Base-by-base conservation (phyloP, 1,140 invertebrate species). In the Notospermus geniculatus region DNA sequence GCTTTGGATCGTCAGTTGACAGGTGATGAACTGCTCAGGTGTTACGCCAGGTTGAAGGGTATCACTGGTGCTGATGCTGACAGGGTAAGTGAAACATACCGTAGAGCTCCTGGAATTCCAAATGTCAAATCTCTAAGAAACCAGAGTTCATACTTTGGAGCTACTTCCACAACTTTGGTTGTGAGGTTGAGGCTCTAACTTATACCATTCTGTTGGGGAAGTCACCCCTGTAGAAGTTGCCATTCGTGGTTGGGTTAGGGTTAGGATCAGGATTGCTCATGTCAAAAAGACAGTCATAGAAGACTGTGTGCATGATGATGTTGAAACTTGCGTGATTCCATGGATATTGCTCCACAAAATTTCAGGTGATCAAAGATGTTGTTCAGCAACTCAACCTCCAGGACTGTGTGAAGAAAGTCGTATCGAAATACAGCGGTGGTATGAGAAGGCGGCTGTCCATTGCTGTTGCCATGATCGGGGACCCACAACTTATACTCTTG, bases 1-100 rank as follows among this genome's bases (percentile, higher is more conserved):
- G 89, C 90, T 0, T 75, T 94, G 30, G 89, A 92, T 75, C 83
- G 85, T 0, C 84, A 89, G 52, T 78, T 93, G 4, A 91, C 88
- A 0, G 84, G 80, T 11, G 32, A 61, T 41, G 75, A 78, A 58
- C 57, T 71, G 11, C 62, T 81, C 7, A 59, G 64, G 41, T 74
- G 71, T 57, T 71, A 79, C 64, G 73, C 72, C 46, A 71, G 65
- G 60, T 63, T 81, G n/a, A 73, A 72, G 46, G 77, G 78, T 0
- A 70, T 78, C 17, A 57, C 65, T 13, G 29, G 53, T 30, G 17
- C 55, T 25, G 60, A 74, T 55, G 53, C 73, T 4, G 57, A 77
- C 11, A 32, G 65, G 56, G 73, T 88, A 59, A 73, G 80, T 63
- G 11, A 7, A 15, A 4, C 15, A 36, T 36, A 7, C n/a, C 4